Evolutionary conservation across 2,888 invertebrate species (phyloP), one percentile per base, ranked within the genome.

Genomic region (Ochlodes sylvanus): DNA sequence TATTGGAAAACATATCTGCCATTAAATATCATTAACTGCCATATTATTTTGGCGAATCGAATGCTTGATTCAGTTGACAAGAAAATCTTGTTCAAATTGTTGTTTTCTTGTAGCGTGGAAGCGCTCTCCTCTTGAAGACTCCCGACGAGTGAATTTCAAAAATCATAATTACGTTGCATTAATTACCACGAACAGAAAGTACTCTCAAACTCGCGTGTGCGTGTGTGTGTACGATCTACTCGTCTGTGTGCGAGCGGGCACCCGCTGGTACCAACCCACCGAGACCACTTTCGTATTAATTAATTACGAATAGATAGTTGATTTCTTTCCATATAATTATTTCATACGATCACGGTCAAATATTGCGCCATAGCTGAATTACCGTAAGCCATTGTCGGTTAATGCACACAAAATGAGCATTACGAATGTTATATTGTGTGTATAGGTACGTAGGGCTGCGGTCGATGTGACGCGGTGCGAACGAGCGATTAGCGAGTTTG

Each of bases 331-430:
- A 47, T 47, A 17, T 17, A 47, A 47, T 47, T 47, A 47, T 44
- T 44, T 17, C 0, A 47, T 47, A 2, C 15, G n/a, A 47, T 17
- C 15, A 47, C 44, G 44, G 17, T 38, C 15, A 12, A 6, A 42
- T 14, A 7, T 57, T 38, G 57, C 57, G 41, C 57, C 38, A 41
- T 7, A 6, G 0, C 5, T 63, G 14, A 55, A 15, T 50, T 32
- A 38, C 34, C 6, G 12, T 19, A 44, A 63, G 19, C 34, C 7
- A 21, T 38, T 57, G 57, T 57, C 21, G 56, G 57, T 61, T 58
- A 66, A 69, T 69, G 70, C 62, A 72, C 58, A 72, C 69, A 72
- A 73, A 73, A 73, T 72, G 70, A 71, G 56, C 63, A 64, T 63
- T 12, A 47, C 56, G 55, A 47, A 19, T 41, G 38, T 69, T 70